Evolutionary conservation across 2,888 invertebrate species (phyloP), one percentile per base, ranked within the genome.

Genomic region (Conistra vaccinii): DNA sequence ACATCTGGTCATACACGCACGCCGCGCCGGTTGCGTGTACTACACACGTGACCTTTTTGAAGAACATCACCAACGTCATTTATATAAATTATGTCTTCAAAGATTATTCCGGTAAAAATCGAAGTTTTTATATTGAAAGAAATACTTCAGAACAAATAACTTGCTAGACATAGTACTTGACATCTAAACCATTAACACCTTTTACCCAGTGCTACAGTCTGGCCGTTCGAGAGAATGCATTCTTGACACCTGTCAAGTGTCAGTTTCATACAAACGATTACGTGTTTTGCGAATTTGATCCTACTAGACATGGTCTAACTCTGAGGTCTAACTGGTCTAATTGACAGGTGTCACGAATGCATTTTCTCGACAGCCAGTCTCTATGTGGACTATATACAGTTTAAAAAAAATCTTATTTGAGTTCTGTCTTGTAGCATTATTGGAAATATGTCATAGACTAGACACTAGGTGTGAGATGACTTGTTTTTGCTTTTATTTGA

Each of bases 341-440:
- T 2, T 39, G 14, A 42, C 42, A 42, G 42, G 14, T 42, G 42
- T 42, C 42, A 42, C 14, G 4, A 42, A 14, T 14, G 42, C 42
- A 42, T 42, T 12, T 0, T 14, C 42, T 42, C 14, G 42, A 42
- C 42, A 14, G 42, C 12, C 12, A 4, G 3, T 14, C 12, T 42
- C 5, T 42, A 76, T 72, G 81, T 81, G 48, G 5, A 9, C 20
- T 23, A 51, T 57, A 80, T 35, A 39, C 17, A 48, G 20, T n/a
- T n/a, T 66, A 29, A n/a, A 78, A 58, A 83, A 51, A 63, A 53
- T 48, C 4, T 29, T 63, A 58, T 69, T 62, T 69, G 48, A 81
- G 66, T 58, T 66, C 29, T 80, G 71, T 83, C 79, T 55, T 53
- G 23, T 60, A 35, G 35, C 23, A 70, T 87, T 87, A 87, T 85